A percentile compares a stretch with the other conserved stretches of the same genome.
These are phyloP conservation scores for Cettia cetti DNA, from an alignment of 2,113 vertebrate species.

Conservation along the genomic window DNA sequence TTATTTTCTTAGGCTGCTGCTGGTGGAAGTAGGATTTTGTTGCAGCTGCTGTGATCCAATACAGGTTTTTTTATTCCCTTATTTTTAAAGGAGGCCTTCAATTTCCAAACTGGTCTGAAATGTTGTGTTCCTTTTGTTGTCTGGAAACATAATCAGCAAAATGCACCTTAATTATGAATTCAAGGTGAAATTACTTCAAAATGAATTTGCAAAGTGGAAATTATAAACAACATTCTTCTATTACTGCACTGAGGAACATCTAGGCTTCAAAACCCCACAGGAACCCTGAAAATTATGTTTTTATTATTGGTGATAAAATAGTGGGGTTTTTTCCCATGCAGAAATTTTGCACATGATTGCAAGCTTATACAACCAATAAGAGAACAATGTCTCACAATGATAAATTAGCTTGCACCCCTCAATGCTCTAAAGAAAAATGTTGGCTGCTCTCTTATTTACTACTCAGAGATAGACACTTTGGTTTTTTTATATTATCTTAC, in stretches of 20 bases:
- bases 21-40: neutral
- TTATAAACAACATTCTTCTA: neutral
- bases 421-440: neutral
- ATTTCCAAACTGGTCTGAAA: neutral
- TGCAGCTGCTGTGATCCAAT: neutral
- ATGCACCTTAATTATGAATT: neutral
- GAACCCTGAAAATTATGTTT: neutral
- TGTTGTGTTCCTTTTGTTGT: neutral
- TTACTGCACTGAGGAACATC: neutral
- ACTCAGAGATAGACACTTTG: neutral
- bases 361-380: neutral
- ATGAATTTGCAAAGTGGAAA: neutral
- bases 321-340: neutral
- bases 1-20: neutral
- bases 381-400: neutral
- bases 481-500: neutral
- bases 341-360: neutral
- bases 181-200: neutral
- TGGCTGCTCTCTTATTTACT: neutral
- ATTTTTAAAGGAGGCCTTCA: neutral
- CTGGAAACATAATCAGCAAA: neutral
- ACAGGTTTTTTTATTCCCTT: accelerated
- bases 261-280: neutral
- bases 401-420: neutral
- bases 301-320: neutral